Conservation (phyloP, 2,113 vertebrate genomes). For the Sigmodon hispidus region DNA sequence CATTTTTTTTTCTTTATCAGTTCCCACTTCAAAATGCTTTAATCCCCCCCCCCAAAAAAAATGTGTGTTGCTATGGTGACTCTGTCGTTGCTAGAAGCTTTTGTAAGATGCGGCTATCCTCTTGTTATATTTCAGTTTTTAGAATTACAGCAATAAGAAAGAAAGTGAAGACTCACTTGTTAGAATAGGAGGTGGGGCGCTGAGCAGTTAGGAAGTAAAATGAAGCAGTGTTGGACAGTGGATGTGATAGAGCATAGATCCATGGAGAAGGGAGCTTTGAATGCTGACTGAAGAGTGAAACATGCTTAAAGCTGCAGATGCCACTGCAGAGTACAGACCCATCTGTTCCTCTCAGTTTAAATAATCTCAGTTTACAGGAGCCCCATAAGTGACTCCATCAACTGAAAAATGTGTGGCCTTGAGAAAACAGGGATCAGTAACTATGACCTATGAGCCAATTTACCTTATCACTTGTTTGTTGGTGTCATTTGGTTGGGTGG, state of each 20-base stretch:
- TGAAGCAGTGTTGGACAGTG: background rate
- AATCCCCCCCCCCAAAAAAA: constrained; percentile 34
- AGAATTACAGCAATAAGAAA: constrained; percentile 43
- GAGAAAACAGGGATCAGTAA: background rate
- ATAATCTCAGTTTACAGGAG: background rate
- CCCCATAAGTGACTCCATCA: constrained; percentile 6
- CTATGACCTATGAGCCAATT: background rate
- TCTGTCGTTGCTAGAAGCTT: constrained; percentile 63
- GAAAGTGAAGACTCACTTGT: constrained; percentile 25
- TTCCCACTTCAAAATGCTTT: constrained; percentile 62
- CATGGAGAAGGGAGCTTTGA: background rate
- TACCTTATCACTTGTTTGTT: background rate
- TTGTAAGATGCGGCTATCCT: constrained; percentile 43
- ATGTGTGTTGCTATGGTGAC: constrained; percentile 70
- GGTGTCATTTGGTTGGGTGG: background rate
- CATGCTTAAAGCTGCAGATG: background rate
- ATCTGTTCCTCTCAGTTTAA: background rate
- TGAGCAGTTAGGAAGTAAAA: constrained; percentile 2
- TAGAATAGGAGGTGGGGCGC: background rate
- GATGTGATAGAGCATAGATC: no score
- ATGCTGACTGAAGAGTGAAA: background rate
- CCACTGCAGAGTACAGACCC: background rate
- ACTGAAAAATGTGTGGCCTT: background rate
- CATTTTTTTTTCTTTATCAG: constrained; percentile 36
- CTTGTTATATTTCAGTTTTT: constrained; percentile 42